Base-by-base conservation (phyloP, 1,140 invertebrate genomes). In the Cyphomyrmex costatus region DNA sequence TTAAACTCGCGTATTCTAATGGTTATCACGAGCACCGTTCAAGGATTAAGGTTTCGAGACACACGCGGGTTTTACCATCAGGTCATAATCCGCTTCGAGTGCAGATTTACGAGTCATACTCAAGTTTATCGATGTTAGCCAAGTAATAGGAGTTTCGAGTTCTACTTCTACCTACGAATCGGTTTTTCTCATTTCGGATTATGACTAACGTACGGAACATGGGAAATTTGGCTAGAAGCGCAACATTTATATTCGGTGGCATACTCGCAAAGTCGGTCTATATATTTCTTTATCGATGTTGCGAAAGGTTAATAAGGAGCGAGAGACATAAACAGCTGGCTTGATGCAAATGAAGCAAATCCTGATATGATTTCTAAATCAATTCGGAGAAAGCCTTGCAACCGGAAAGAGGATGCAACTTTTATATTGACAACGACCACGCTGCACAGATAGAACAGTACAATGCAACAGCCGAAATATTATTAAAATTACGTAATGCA, bases 381-480 rank as follows among this genome's bases (percentile, higher is more conserved):
- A 88, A 85, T 90, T 90, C 88, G 61, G 30, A 24, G 89, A 90
- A 90, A 56, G 16, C 61, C 19, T 79, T 74, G 66, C 36, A 36
- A 56, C 82, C 70, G 89, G 86, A 88, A 87, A 71, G 65, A 79
- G 60, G 88, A 90, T 87, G 85, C 46, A 80, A 83, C 42, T 86
- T 84, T 86, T 89, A 56, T 58, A 63, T 56, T 49, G 83, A 63
- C 76, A 80, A 80, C 71, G 49, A 63, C 27, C 61, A 66, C 76
- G 61, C 21, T n/a, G 61, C 27, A 16, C 80, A 84, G 76, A 90
- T 83, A 83, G 78, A 56, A 58, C 10, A 6, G 46, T 49, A 51
- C 19, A 30, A 12, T 42, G 30, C 30, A 70, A 60, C 42, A 42
- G 14, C 46, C 63, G 30, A 80, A 80, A 68, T 80, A 70, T 80